Evolutionary conservation across 2,888 invertebrate genomes (phyloP).

Genomic region (Galerucella nymphaeae): DNA sequence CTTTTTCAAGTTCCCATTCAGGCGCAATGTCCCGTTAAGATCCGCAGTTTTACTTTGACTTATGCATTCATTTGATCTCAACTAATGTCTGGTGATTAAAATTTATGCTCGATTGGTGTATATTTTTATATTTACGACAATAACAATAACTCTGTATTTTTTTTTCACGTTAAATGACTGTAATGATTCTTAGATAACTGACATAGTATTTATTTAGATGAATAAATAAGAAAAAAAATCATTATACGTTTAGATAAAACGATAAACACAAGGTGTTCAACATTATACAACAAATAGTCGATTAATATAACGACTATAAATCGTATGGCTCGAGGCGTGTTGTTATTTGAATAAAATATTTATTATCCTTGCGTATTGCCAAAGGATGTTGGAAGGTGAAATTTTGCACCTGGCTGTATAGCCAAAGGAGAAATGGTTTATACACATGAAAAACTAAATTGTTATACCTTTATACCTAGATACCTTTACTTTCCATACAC

Average conservation of each 20-base stretch:
- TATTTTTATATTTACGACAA: background rate
- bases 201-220: constrained; percentile 7
- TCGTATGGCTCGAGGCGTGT: constrained; percentile 1
- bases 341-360: constrained; percentile 18
- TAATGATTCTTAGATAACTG: constrained; percentile 10
- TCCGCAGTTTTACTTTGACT: too few species aligned
- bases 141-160: background rate
- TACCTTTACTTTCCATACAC: too few species aligned
- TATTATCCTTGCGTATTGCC: constrained; percentile 10
- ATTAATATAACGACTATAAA: constrained; percentile 14
- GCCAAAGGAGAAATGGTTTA: background rate
- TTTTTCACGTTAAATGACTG: background rate
- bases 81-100: background rate
- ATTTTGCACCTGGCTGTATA: constrained; percentile 3
- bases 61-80: background rate
- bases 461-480: background rate
- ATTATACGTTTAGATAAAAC: background rate
- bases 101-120: background rate
- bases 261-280: constrained; percentile 12
- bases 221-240: constrained; percentile 2
- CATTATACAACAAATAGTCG: constrained; percentile 17
- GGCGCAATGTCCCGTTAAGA: too few species aligned
- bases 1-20: too few species aligned
- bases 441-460: background rate
- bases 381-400: constrained; percentile 15